These are phyloP conservation scores for Zygaena filipendulae DNA, from an alignment of 2,888 invertebrate genomes.

Conservation along the genomic window DNA sequence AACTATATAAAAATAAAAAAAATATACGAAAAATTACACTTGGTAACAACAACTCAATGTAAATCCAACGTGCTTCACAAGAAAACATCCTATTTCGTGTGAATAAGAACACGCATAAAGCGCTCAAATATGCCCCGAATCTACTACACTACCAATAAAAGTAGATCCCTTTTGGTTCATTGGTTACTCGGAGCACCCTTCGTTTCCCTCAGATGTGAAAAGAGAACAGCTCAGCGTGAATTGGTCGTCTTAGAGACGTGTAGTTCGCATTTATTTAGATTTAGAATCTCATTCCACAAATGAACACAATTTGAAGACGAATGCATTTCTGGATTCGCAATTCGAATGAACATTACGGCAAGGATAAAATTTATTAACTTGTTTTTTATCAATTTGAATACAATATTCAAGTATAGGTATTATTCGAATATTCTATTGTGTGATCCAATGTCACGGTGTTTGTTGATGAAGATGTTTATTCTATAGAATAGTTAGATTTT, in stretches of 20 bases:
- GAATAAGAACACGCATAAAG: conserved; percentile 48
- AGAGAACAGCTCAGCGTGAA: conserved; percentile 22
- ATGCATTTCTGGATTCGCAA: conserved; percentile 49
- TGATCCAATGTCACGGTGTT: no score
- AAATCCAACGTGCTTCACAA: conserved; percentile 20
- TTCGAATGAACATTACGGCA: conserved; percentile 50
- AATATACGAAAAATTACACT: no score
- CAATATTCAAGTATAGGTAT: no score
- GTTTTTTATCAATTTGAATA: no score
- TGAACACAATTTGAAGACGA: conserved; percentile 63
- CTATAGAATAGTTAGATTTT: no score
- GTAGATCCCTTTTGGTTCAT: conserved; percentile 26
- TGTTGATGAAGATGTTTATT: no score
- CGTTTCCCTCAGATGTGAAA: conserved; percentile 16
- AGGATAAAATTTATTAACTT: no score
- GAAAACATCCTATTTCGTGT: conserved; percentile 36
- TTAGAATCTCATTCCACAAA: conserved; percentile 49
- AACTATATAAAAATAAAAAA: no score
- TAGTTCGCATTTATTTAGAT: conserved; percentile 60
- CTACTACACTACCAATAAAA: conserved; percentile 32
- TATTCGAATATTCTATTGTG: no score
- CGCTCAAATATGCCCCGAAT: conserved; percentile 30
- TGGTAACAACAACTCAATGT: conserved; percentile 22
- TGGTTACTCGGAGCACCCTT: conserved; percentile 18
- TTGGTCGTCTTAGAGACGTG: conserved; percentile 22